phyloP scores from a whole-genome alignment of 2,888 invertebrate species.

The Noctuana brunneofusca region DNA sequence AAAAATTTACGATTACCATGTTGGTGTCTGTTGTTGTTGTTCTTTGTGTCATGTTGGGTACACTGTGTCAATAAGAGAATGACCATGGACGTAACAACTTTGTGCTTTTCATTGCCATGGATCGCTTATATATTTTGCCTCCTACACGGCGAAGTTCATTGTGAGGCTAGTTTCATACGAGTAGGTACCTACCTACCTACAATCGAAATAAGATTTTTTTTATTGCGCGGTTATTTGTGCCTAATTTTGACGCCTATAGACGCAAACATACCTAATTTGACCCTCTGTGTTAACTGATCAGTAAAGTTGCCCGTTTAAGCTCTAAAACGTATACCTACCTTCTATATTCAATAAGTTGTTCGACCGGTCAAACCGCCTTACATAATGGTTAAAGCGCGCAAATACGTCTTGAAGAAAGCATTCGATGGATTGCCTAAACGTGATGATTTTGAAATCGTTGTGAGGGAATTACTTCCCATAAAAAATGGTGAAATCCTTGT shows the following conservation, averaged over 20 bases:
- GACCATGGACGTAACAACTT: no score
- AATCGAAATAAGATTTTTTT: neutral
- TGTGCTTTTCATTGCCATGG: no score
- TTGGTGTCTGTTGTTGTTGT: no score
- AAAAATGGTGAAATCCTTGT: constrained; percentile 78
- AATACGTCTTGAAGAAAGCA: constrained; percentile 79
- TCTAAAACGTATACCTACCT: neutral
- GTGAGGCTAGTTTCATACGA: neutral
- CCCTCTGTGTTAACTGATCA: neutral
- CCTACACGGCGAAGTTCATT: neutral
- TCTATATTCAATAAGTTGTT: neutral
- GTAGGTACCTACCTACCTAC: no score
- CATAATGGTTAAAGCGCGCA: constrained; percentile 68
- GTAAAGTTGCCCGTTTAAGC: neutral
- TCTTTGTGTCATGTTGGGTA: no score
- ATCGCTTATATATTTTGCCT: no score
- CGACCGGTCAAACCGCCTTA: neutral
- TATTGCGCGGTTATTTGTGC: neutral
- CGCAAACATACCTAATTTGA: neutral
- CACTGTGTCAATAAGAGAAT: no score
- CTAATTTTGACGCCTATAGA: neutral
- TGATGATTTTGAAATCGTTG: constrained; percentile 82
- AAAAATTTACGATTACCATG: no score
- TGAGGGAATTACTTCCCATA: constrained; percentile 82
- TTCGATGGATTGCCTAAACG: constrained; percentile 83